Percentiles rank a stretch among this genome's conserved stretches.
phyloP scores from a whole-genome alignment of 2,797 vertebrate species.

The Silurus lanzhouensis region DNA sequence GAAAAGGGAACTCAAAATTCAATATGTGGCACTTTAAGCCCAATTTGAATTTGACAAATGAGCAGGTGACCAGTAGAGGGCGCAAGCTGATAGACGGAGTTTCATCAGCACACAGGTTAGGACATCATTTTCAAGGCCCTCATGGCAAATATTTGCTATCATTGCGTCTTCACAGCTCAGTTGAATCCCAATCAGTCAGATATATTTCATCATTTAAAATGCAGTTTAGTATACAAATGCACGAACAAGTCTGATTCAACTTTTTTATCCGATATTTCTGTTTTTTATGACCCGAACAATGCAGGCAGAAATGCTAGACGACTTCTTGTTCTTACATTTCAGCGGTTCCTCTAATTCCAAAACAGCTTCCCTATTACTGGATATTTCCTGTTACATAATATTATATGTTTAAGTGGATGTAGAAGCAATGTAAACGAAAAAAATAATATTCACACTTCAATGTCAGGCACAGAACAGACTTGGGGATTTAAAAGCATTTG shows the following conservation, averaged over 20 bases:
- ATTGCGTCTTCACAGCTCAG: not conserved
- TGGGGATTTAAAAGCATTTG: not conserved
- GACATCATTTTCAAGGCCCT: not conserved
- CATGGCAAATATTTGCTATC: conserved; percentile 4
- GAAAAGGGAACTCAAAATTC: not conserved
- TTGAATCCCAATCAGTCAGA: not conserved
- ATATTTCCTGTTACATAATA: not conserved
- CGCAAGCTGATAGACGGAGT: conserved; percentile 61
- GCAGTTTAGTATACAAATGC: not conserved
- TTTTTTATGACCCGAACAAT: not conserved
- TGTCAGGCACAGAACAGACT: not conserved
- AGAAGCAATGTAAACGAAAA: not conserved
- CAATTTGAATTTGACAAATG: conserved; percentile 1
- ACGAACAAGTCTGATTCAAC: not conserved
- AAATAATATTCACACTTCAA: too few relatives aligned
- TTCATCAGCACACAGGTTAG: not conserved
- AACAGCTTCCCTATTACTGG: not conserved
- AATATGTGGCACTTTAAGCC: conserved; percentile 20
- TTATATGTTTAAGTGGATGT: not conserved
- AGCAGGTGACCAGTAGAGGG: conserved; percentile 69
- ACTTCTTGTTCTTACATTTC: not conserved
- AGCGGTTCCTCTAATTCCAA: not conserved
- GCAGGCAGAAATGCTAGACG: not conserved
- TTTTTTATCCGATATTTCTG: not conserved
- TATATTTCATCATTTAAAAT: not conserved